These are phyloP conservation scores for Daktulosphaira vitifoliae DNA, from an alignment of 1,140 invertebrate species.

Conservation along the genomic window DNA sequence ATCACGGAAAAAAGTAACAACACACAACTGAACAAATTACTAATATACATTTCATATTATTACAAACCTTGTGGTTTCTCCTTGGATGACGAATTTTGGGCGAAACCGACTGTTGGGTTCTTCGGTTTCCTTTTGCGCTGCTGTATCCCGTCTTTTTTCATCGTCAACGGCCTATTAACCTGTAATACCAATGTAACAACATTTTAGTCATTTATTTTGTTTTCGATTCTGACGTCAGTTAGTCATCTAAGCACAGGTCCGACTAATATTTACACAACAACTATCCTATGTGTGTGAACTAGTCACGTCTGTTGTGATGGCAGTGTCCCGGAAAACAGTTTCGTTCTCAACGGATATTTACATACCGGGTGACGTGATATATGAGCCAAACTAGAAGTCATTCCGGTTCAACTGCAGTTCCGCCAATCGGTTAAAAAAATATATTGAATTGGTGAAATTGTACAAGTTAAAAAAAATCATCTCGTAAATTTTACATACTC, in stretches of 20 bases:
- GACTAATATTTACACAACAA: slow-evolving; percentile 21
- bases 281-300: background rate
- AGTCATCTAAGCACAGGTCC: slow-evolving; percentile 16
- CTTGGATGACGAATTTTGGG: slow-evolving; percentile 24
- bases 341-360: slow-evolving; percentile 20
- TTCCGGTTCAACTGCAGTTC: too few relatives aligned
- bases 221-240: slow-evolving; percentile 11
- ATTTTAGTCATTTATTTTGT: background rate
- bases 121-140: slow-evolving; percentile 72
- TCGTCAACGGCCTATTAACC: slow-evolving; percentile 79
- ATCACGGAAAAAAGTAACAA: slow-evolving; percentile 10
- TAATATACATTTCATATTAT: background rate
- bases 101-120: slow-evolving; percentile 35
- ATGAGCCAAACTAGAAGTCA: slow-evolving; percentile 8
- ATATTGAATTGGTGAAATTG: too few relatives aligned
- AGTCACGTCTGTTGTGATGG: background rate
- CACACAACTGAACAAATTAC: background rate
- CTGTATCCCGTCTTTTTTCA: slow-evolving; percentile 95
- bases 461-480: too few relatives aligned
- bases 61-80: slow-evolving; percentile 9
- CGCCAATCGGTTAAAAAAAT: too few relatives aligned
- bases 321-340: background rate
- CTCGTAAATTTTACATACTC: too few relatives aligned
- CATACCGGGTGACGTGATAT: slow-evolving; percentile 19
- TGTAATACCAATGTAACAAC: slow-evolving; percentile 41